phyloP scores from a whole-genome alignment of 64 coral and sea anemone species.

The Dendrophyllia cribrosa region DNA sequence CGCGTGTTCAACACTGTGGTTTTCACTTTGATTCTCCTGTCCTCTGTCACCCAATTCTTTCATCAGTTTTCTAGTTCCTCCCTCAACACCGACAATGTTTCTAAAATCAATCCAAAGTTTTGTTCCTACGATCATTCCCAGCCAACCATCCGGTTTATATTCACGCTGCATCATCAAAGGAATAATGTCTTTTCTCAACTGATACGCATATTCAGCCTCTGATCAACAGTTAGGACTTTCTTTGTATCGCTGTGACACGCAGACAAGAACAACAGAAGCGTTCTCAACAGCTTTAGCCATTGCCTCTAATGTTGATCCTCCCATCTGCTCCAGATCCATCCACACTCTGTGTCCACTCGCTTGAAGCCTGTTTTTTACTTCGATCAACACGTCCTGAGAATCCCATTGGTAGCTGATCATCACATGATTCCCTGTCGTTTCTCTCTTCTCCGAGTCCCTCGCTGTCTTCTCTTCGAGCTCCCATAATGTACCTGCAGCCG shows the following conservation, averaged over 20 bases:
- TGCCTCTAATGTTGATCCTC: slow-evolving; percentile 69
- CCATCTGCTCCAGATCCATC: slow-evolving; percentile 86
- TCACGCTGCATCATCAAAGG: slow-evolving; percentile 53
- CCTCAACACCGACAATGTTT: slow-evolving; percentile 2
- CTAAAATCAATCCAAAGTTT: slow-evolving; percentile 63
- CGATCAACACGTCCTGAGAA: slow-evolving; percentile 43
- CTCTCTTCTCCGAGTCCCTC: background rate
- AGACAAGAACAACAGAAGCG: slow-evolving; percentile 63
- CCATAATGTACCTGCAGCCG: slow-evolving; percentile 75
- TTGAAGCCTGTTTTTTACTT: slow-evolving; percentile 74
- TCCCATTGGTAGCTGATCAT: slow-evolving; percentile 89
- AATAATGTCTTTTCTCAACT: slow-evolving; percentile 67
- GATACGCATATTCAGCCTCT: slow-evolving; percentile 73
- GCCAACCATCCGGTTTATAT: slow-evolving; percentile 63
- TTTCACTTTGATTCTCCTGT: background rate
- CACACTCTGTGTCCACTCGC: slow-evolving; percentile 62
- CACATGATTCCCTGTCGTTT: slow-evolving; percentile 49
- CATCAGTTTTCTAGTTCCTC: slow-evolving; percentile 14
- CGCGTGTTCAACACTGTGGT: background rate
- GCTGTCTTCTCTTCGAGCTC: slow-evolving; percentile 63
- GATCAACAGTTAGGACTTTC: slow-evolving; percentile 82
- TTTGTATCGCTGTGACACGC: slow-evolving; percentile 70
- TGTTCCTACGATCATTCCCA: slow-evolving; percentile 30
- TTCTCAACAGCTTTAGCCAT: slow-evolving; percentile 75
- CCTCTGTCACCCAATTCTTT: slow-evolving; percentile 37